These are phyloP conservation scores for Semotilus atromaculatus DNA, from an alignment of 2,797 vertebrate species.

Conservation along the genomic window DNA sequence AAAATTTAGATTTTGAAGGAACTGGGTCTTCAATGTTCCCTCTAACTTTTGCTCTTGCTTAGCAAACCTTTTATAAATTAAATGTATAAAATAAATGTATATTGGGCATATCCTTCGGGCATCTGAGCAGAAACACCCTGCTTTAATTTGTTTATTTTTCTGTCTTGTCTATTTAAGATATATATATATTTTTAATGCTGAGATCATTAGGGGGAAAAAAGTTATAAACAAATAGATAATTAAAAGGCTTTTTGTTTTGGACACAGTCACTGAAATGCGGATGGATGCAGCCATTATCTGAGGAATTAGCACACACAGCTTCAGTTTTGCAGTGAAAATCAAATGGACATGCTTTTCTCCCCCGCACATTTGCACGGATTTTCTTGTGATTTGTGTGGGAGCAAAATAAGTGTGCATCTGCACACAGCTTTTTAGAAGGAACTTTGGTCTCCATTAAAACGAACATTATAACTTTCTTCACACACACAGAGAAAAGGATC, in stretches of 20 bases:
- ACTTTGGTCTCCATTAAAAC: neutral
- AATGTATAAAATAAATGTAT: neutral
- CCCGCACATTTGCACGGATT: neutral
- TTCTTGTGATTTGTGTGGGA: no score
- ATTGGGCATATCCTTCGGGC: neutral
- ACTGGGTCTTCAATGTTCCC: neutral
- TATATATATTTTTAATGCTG: no score
- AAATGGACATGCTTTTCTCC: neutral
- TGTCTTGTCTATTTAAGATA: no score
- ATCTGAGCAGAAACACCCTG: neutral
- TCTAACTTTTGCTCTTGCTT: neutral
- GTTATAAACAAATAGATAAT: neutral
- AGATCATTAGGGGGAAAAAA: neutral
- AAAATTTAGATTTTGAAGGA: neutral
- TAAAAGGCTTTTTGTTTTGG: neutral
- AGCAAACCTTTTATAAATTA: neutral
- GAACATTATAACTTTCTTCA: neutral
- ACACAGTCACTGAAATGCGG: neutral
- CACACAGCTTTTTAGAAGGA: neutral
- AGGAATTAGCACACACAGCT: neutral
- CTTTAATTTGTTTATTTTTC: neutral
- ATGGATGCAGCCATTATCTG: neutral
- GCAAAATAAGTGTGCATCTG: neutral
- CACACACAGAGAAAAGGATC: no score
- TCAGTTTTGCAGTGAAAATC: no score